Base-by-base conservation (phyloP, 2,113 vertebrate genomes). In the Xiphophorus maculatus region DNA sequence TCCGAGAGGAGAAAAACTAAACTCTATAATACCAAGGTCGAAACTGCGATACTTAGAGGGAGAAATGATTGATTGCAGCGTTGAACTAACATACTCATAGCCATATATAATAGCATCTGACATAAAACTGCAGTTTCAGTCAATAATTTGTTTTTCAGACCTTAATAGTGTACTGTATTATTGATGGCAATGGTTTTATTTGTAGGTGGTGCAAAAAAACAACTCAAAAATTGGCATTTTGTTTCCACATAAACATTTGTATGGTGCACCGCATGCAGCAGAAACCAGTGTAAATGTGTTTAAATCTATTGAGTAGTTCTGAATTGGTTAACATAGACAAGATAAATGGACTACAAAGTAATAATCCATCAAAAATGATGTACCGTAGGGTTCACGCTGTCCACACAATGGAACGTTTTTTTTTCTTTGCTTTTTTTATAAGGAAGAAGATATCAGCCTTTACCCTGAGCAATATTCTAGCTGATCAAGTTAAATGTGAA, bases 1-100 rank as follows among this genome's bases (percentile, higher is more conserved):
- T 88, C 66, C 40, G 69, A 71, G 69, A 66, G 68, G 66, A 82
- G 51, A 60, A 28, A 85, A 84, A 73, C 60, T 75, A 83, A 75
- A 84, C 84, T 78, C 66, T 75, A 33, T 35, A 71, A 35, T 51
- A 28, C 37, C 78, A 67, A 89, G 82, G 66, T 80, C 51, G 73
- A 80, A 67, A 85, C 15, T 64, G 71, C 74, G 67, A 84, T 63
- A n/a, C 77, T 64, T 60, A 67, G 28, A 54, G 10, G 77, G 60
- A 79, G 63, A 48, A 71, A 15, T 33, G 73, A 68, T 79, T 28
- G 33, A 71, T 69, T 32, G 37, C 40, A 64, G 13, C 68, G 27
- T 19, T 63, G 61, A 63, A 35, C 28, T 69, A 64, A 48, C 42
- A 68, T 29, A 58, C 25, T 15, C n/a, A 27, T 22, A 27, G 22